These are phyloP conservation scores for Acomys russatus DNA, from an alignment of 2,797 vertebrate genomes.

Conservation along the genomic window DNA sequence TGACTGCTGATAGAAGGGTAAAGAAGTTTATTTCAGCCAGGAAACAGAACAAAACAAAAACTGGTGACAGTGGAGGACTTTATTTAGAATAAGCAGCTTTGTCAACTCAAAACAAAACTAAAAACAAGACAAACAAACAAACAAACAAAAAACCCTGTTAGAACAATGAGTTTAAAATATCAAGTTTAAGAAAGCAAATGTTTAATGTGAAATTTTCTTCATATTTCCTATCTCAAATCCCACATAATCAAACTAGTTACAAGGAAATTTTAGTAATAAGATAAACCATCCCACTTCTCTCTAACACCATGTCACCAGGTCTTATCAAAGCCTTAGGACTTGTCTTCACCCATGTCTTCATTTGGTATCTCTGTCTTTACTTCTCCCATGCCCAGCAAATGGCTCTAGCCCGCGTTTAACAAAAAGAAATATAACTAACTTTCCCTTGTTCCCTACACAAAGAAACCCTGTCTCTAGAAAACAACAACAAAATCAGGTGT, in stretches of 20 bases:
- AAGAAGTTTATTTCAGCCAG: conserved; percentile 34
- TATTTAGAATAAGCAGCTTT: conserved; percentile 17
- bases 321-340: neutral
- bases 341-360: neutral
- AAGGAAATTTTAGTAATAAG: conserved; percentile 36
- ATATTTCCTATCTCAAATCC: conserved; percentile 45
- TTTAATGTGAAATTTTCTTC: neutral
- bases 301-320: neutral
- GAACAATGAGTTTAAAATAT: neutral
- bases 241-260: neutral
- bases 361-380: conserved; percentile 28
- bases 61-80: neutral
- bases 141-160: neutral
- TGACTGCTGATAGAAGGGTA: neutral
- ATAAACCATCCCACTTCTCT: neutral
- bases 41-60: neutral
- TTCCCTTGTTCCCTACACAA: neutral
- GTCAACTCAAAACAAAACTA: neutral
- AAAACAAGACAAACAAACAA: no score
- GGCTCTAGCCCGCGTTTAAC: conserved; percentile 12
- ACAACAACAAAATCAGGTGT: neutral
- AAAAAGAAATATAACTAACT: neutral
- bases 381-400: neutral
- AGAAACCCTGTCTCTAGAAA: no score
- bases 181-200: conserved; percentile 3